Evolutionary conservation across 1,140 invertebrate species (phyloP).

Genomic region (silkworm (Bombyx mori)): ASM3026992v2 NC_085124.1:2545501-2546000

Average conservation of each 20-base stretch:
- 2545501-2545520: slow-evolving; percentile 99
- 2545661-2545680: slow-evolving; percentile 94
- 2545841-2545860: slow-evolving; percentile 37
- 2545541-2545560: slow-evolving; percentile 97
- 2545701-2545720: slow-evolving; percentile 86
- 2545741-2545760: slow-evolving; percentile 88
- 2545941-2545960: slow-evolving; percentile 55
- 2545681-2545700: slow-evolving; percentile 91
- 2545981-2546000: slow-evolving; percentile 58
- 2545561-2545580: slow-evolving; percentile 93
- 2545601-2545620: slow-evolving; percentile 90
- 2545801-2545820: slow-evolving; percentile 52
- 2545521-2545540: slow-evolving; percentile 95
- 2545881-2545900: slow-evolving; percentile 33
- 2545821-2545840: slow-evolving; percentile 52
- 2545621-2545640: slow-evolving; percentile 86
- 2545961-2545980: slow-evolving; percentile 68
- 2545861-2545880: slow-evolving; percentile 56
- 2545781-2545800: slow-evolving; percentile 58
- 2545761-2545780: slow-evolving; percentile 70
- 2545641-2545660: slow-evolving; percentile 86
- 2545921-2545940: slow-evolving; percentile 44
- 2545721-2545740: slow-evolving; percentile 82
- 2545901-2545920: slow-evolving; percentile 39
- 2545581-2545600: slow-evolving; percentile 88